Base-by-base conservation (phyloP, 2,888 invertebrate species). In the Stegophylla sp. region DNA sequence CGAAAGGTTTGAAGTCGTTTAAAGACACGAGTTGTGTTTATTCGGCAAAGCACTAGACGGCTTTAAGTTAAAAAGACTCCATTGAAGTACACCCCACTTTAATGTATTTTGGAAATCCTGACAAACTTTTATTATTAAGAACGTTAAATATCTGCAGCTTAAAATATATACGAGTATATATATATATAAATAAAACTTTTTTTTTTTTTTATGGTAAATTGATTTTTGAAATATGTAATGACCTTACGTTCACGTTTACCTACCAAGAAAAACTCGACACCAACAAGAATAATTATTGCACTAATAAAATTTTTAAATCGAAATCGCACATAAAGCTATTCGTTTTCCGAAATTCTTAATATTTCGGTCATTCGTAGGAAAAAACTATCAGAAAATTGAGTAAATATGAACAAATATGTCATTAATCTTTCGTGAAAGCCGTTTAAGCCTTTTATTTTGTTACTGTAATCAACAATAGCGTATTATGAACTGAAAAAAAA, bases 1-100 rank as follows among this genome's bases (percentile, higher is more conserved):
- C 34, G 34, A n/a, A 64, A 64, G 66, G 53, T 76, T 76, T 53
- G 26, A 66, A 66, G 53, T 76, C 43, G 34, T 76, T 53, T 66
- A 66, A 66, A n/a, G 66, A 53, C 23, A 75, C 64, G 43, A 41
- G 41, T 64, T 41, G 23, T 53, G 23, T 17, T n/a, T n/a, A n/a
- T n/a, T 75, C 12, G n/a, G 15, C 5, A 51, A 74, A 61, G 59
- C 3, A 28, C 12, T 59, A 20, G 9, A 74, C 34, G 13, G 17
- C 51, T 48, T 74, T 51, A 43, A 59, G 45, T 61, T 61, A 64
- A 74, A 74, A 74, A 41, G 20, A 23, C 20, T 63, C 12, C 34
- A 20, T 48, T 75, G 15, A 20, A 34, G 7, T 34, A 63, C 17
- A 51, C 23, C n/a, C n/a, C 41, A 75, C 51, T 53, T 63, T 20